phyloP scores from a whole-genome alignment of 2,113 vertebrate genomes.

The Tenrec ecaudatus region DNA sequence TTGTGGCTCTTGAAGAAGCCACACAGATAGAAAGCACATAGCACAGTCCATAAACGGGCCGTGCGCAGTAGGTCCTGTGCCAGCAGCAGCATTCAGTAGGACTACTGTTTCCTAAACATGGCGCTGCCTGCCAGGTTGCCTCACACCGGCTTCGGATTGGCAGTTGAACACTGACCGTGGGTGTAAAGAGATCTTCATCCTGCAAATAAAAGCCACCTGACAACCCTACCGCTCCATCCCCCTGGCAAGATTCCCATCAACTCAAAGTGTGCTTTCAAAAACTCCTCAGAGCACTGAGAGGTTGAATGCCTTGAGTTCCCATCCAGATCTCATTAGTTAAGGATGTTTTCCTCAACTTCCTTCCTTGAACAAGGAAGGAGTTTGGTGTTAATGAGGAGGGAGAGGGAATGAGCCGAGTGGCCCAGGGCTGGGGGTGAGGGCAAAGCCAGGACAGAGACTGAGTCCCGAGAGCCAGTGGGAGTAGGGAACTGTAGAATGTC shows the following conservation, averaged over 20 bases:
- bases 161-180: neutral
- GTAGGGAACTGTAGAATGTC: too few relatives aligned
- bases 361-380: neutral
- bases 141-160: neutral
- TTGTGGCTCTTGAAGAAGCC: neutral
- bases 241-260: neutral
- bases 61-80: too few relatives aligned
- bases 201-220: neutral
- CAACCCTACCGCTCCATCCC: neutral
- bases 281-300: neutral
- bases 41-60: too few relatives aligned
- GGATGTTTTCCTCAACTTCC: conserved; percentile 1
- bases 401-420: neutral
- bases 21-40: neutral
- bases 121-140: neutral
- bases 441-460: neutral
- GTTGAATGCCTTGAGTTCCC: neutral
- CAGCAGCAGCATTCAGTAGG: neutral
- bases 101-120: too few relatives aligned
- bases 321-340: neutral
- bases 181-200: neutral
- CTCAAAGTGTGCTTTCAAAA: neutral
- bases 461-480: neutral
- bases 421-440: too few relatives aligned
- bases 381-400: neutral